A percentile compares a stretch with the other conserved stretches of the same genome.
Evolutionary conservation across 2,113 vertebrate genomes (phyloP).

Genomic region (Myanophis thanlyinensis): DNA sequence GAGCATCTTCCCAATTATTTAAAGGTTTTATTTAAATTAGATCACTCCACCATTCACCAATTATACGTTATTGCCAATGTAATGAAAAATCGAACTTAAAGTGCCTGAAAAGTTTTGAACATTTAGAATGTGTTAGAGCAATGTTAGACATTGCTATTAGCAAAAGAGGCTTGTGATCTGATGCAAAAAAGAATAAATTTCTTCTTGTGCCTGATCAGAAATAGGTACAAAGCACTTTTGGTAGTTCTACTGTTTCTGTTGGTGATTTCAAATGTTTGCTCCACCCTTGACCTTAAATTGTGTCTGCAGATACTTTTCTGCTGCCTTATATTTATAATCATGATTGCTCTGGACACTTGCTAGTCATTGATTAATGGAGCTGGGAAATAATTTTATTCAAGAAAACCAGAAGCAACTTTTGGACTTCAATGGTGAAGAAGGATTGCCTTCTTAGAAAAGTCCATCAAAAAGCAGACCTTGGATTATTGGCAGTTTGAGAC

Average conservation of each 20-base stretch:
- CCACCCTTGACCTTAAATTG: conserved; percentile 28
- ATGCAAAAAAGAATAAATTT: background rate
- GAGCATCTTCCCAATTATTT: background rate
- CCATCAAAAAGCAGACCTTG: background rate
- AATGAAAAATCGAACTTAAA: background rate
- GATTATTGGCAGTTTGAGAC: background rate
- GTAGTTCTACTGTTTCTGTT: background rate
- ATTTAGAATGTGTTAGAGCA: background rate
- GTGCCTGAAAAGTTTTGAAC: background rate
- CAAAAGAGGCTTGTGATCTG: background rate
- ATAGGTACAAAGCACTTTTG: background rate
- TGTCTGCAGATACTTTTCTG: conserved; percentile 1
- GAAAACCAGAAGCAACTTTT: conserved; percentile 10
- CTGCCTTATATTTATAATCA: background rate
- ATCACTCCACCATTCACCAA: background rate
- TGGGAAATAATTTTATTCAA: conserved; percentile 16
- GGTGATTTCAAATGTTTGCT: conserved; percentile 11
- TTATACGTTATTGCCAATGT: background rate
- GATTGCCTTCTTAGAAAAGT: background rate
- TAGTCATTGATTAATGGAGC: conserved; percentile 19
- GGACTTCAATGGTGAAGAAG: conserved; percentile 17
- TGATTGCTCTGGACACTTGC: conserved; percentile 19
- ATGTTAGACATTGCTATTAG: background rate
- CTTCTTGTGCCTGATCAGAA: background rate
- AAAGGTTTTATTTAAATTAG: background rate